Base-by-base conservation (phyloP, 2,797 vertebrate genomes). In the Discoglossus pictus region DNA sequence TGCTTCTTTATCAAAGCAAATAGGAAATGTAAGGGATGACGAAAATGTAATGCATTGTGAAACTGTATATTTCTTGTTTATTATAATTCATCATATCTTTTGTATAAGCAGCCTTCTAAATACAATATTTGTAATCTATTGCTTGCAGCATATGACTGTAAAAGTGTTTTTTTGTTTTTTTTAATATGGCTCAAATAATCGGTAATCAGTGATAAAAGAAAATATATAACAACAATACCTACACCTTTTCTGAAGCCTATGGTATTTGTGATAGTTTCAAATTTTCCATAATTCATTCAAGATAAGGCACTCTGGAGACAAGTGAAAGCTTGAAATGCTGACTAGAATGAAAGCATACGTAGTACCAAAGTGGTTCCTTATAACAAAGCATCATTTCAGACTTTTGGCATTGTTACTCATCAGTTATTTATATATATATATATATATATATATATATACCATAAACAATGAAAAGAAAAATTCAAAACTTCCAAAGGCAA, bases 141-240 rank as follows among this genome's bases (percentile, higher is more conserved):
- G 38, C 23, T 34, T 63, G n/a, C 7, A 40, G 15, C 31, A 6
- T 23, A 48, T 4, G 27, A 31, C 40, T 48, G 36, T 42, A 40
- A 51, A 27, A 38, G 36, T 50, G 12, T 10, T 39, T 15, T 17
- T 34, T 62, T 50, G 12, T 10, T 39, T 15, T 17, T 34, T 62
- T 51, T 52, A 17, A 31, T 48, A 35, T 31, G 8, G 20, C 16
- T n/a, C n/a, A n/a, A n/a, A n/a, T n/a, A n/a, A n/a, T n/a, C n/a
- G 27, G 23, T 63, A 52, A 52, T 63, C 60, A 39, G 23, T 21
- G 61, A 63, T 63, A 52, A 52, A 15, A 52, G 36, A 13, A 10
- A 7, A 40, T 10, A 3, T 38, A 63, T 31, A 51, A 3, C 4
- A 18, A 61, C 48, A 51, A 40, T 50, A 12, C 34, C 35, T 31